Evolutionary conservation across 30 jellyfish, hydroid and myxozoan genomes (phyloP), one percentile per base, ranked within the genome.

Genomic region (Aurelia coerulea): DNA sequence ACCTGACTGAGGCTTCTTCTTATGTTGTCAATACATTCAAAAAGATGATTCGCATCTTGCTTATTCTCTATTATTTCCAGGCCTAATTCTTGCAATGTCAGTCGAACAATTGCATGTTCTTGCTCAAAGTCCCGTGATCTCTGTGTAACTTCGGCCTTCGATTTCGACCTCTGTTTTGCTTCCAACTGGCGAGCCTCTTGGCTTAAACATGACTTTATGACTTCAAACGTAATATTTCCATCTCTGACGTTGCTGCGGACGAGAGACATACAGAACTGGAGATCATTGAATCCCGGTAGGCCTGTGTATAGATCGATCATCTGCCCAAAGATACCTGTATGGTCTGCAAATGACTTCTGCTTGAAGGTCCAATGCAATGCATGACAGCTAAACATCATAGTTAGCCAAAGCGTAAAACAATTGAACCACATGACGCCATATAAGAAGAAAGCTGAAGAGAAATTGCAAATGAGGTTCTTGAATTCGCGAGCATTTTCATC

Each of bases 341-440:
- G 83, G 41, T 90, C 91, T 13, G 89, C 81, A 75, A 76, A 85
- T 59, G 91, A 23, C 49, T 52, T 56, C 54, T 83, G 88, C 14
- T 32, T 81, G 79, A 81, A 68, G 3, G 85, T 53, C 97, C 97
- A 90, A 58, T 64, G 51, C 31, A 90, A 69, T 5, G 95, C 89
- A 23, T 67, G 53, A 18, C 85, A 86, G 54, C 89, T 70, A 46
- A 90, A 76, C n/a, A 67, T 23, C 16, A 81, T 46, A 5, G 76
- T 65, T 52, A 90, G 62, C 31, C 89, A 76, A 0, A 83, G 80
- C 71, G 76, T 29, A 50, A 90, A n/a, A 17, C 42, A 33, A 64
- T 90, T 76, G 32, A 83, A 76, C 59, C 90, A 78, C 97, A 90
- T 90, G 11, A 85, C 82, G 16, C 94, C 93, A 69, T 90, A 90